Evolutionary conservation across 2,888 invertebrate genomes (phyloP), one percentile per base, ranked within the genome.

Genomic region (Hololepta plana): DNA sequence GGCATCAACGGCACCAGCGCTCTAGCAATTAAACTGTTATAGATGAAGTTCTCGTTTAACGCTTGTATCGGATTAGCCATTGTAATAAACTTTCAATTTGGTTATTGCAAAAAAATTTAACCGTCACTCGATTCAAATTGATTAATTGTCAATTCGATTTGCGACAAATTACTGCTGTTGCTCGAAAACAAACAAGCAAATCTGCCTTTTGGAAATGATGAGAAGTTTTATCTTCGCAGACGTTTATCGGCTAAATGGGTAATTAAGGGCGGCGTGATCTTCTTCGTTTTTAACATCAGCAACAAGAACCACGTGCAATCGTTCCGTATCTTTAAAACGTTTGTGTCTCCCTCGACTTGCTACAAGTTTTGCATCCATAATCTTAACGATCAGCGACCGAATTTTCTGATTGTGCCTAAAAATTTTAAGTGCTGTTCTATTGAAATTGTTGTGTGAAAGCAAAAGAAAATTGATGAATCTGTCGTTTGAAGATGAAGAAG

Each of bases 221-320:
- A n/a, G n/a, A n/a, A n/a, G n/a, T n/a, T n/a, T n/a, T n/a, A n/a
- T 2, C 52, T 51, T 12, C 38, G 39, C 19, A 59, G 35, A 10
- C 45, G 42, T 9, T 37, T 34, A 5, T 45, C 44, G 3, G 45
- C 42, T 10, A 57, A 57, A 2, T 38, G 23, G 31, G 35, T 37
- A 28, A 47, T 49, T 32, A 58, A 58, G 1, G 56, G 56, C 26
- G 47, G 45, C 4, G 47, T 44, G 6, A 57, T 39, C 35, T 47
- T 49, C 26, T 53, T 53, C 24, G 36, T 39, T 40, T 58, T 55
- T 32, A 59, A 35, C 39, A 57, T 54, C n/a, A 57, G 37, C 10
- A 59, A 39, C 27, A 59, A 42, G 27, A 57, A 53, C 54, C 55
- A 53, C 48, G 55, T 55, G 33, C 57, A 58, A 20, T 57, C 57